phyloP scores from a whole-genome alignment of 1,140 invertebrate genomes.

The Drosophila mojavensis region DNA sequence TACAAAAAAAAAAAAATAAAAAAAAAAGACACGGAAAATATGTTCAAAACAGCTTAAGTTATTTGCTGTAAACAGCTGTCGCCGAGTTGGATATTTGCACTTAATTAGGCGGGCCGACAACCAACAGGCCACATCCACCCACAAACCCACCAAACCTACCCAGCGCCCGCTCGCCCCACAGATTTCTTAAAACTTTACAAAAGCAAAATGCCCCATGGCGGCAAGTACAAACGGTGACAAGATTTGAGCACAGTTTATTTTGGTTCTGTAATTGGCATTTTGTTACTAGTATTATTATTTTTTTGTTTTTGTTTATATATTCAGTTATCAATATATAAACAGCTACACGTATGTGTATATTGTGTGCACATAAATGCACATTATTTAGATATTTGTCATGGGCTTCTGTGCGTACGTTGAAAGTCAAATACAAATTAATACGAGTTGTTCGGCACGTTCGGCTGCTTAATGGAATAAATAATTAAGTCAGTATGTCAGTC shows the following conservation, averaged over 20 bases:
- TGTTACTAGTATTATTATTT: constrained; percentile 3
- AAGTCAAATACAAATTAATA: constrained; percentile 13
- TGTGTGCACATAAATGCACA: constrained; percentile 21
- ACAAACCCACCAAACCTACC: not conserved
- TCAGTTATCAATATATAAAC: constrained; percentile 1
- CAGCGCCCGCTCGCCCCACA: not conserved
- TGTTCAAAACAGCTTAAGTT: constrained; percentile 39
- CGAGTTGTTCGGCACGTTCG: constrained; percentile 49
- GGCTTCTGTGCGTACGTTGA: constrained; percentile 6
- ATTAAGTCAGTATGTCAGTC: constrained; percentile 64
- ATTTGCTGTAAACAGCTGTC: constrained; percentile 36
- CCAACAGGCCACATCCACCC: not conserved
- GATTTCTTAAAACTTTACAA: not conserved
- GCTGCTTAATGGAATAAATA: constrained; percentile 34
- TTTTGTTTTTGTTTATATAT: constrained; percentile 25
- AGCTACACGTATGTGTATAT: constrained; percentile 19
- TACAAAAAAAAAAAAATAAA: constrained; percentile 22
- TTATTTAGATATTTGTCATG: constrained; percentile 67
- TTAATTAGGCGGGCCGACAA: constrained; percentile 30
- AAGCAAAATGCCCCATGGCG: constrained; percentile 3
- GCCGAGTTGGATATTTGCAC: constrained; percentile 29
- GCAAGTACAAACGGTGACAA: constrained; percentile 28
- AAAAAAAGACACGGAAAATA: constrained; percentile 10
- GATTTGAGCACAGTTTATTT: constrained; percentile 17
- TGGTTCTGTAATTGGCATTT: constrained; percentile 44